Evolutionary conservation across 2,113 vertebrate genomes (phyloP), one percentile per base, ranked within the genome.

Genomic region (Saccopteryx leptura): DNA sequence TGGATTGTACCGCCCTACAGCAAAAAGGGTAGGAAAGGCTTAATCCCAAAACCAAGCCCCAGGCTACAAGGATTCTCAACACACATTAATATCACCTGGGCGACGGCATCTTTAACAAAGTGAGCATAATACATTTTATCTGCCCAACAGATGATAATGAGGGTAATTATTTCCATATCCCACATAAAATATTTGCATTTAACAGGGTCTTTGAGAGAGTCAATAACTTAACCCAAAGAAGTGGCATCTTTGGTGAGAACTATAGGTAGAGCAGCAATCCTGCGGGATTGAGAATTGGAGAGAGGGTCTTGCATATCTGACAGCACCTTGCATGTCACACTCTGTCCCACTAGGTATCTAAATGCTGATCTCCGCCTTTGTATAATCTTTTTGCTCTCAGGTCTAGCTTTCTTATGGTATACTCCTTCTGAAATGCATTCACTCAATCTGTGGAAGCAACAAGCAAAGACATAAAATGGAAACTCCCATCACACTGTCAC

Each of bases 341-440:
- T 84, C 6, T 68, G 60, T 85, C 33, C 31, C 91, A 61, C 46
- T 76, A 69, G 33, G 21, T 84, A 74, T 78, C 23, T 71, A 78
- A 79, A 88, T 69, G 46, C 33, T 56, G 18, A 78, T 54, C 75
- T 88, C 58, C 88, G 52, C 8, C 61, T 94, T 78, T 90, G 50
- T 85, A 58, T n/a, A 65, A 60, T 88, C 46, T 15, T 80, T 92
- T 91, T 91, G 82, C 52, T 50, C 46, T 91, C 19, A 31, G 71
- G 31, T 93, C 71, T 92, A 61, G 66, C 81, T 95, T 81, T 39
- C 33, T 84, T 78, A 58, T 60, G 69, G 81, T 68, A 95, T 56
- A 80, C 13, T 93, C 71, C 71, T 92, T 95, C 91, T 79, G 31
- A 96, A 97, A 88, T 88, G 50, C 83, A 85, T 28, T 92, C 83